Percentiles rank a stretch among this genome's conserved stretches.
Evolutionary conservation across 92 coral and sea anemone species (phyloP).

Genomic region (Siderastrea siderea): DNA sequence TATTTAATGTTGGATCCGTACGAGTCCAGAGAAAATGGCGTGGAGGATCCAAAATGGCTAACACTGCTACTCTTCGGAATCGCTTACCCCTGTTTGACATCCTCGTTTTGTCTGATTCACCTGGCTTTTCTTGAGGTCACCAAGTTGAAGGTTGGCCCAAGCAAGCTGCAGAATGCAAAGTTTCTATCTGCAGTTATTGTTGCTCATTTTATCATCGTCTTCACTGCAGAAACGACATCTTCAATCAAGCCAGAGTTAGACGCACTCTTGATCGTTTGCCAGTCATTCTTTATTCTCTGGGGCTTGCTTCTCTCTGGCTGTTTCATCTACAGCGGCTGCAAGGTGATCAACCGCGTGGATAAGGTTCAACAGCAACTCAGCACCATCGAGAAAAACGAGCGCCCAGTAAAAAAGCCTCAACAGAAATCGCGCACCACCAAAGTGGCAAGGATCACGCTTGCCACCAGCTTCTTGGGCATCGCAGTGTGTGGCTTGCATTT

Average conservation of each 20-base stretch:
- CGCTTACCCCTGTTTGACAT: conserved; percentile 83
- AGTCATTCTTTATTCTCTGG: conserved; percentile 82
- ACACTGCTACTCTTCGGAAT: conserved; percentile 65
- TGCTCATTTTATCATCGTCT: conserved; percentile 59
- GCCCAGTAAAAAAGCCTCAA: not conserved
- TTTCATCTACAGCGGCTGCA: conserved; percentile 84
- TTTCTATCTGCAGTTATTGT: conserved; percentile 60
- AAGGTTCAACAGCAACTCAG: conserved; percentile 38
- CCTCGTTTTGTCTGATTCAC: conserved; percentile 76
- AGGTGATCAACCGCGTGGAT: conserved; percentile 42
- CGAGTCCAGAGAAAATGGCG: conserved; percentile 69
- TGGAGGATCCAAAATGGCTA: conserved; percentile 51
- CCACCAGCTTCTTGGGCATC: conserved; percentile 70
- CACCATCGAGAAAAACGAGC: conserved; percentile 5
- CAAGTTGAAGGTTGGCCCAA: conserved; percentile 40
- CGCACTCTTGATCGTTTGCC: conserved; percentile 71
- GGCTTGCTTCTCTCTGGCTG: conserved; percentile 67
- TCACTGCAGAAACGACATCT: conserved; percentile 55
- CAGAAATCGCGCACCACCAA: conserved; percentile 53
- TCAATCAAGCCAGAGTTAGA: conserved; percentile 53
- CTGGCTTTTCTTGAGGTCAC: conserved; percentile 81
- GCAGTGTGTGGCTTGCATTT: conserved; percentile 77
- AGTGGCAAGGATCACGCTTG: conserved; percentile 83
- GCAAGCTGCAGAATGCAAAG: conserved; percentile 51
- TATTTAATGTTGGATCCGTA: conserved; percentile 77